Base-by-base conservation (phyloP, 2,888 invertebrate genomes). In the Chrysopilus asiliformis region DNA sequence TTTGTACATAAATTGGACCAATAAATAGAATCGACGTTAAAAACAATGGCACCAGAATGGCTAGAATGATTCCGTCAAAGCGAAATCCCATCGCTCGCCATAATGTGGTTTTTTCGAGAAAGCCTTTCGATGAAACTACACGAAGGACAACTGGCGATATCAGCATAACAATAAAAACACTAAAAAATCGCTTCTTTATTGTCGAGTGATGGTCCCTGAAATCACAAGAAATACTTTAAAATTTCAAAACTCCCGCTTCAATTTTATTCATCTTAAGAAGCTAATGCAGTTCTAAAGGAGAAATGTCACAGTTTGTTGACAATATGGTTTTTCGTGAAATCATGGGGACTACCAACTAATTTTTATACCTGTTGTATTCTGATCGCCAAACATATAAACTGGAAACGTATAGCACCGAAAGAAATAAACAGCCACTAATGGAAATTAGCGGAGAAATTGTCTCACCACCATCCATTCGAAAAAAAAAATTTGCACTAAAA, bases 341-440 rank as follows among this genome's bases (percentile, higher is more conserved):
- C n/a, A n/a, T n/a, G n/a, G n/a, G n/a, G n/a, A n/a, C n/a, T n/a
- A n/a, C n/a, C n/a, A n/a, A n/a, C n/a, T n/a, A n/a, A n/a, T n/a
- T n/a, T n/a, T 15, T 31, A 14, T 71, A 80, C 82, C 82, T 82
- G 68, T 71, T 71, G 50, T 78, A 70, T 51, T 76, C 74, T 39
- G 76, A 73, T 51, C 74, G 78, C 87, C 90, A 90, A 35, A 91
- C 72, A 60, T 91, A 87, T 40, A 91, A 71, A 64, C 90, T 90
- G 39, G 78, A 79, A 45, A 91, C 85, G 67, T 85, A 91, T 24
- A 77, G 67, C 46, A 81, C 60, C 9, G 87, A 81, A 50, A 90
- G 68, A 42, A 78, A 64, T 46, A 86, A 67, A 65, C 87, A 86
- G 47, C 84, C 74, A 45, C 76, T 60, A 50, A 83, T 68, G 34